Conservation (phyloP, 2,797 vertebrate genomes). For the Gambelia wislizenii region DNA sequence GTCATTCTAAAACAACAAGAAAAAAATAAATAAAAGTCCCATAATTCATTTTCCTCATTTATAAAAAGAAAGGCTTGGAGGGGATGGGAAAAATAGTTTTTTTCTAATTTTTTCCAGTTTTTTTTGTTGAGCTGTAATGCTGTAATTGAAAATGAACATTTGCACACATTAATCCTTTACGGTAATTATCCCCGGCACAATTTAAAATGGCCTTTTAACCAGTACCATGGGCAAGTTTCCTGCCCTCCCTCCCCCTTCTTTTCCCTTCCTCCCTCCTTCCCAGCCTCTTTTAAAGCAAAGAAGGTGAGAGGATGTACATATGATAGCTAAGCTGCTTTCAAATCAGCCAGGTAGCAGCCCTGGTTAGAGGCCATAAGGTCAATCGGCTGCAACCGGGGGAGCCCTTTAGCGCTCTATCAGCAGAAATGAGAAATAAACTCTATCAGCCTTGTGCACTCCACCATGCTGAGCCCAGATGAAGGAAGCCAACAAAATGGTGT, state of each 20-base stretch:
- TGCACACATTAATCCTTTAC: not conserved
- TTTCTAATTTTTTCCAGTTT: no score
- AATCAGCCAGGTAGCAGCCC: not conserved
- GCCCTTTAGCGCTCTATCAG: not conserved
- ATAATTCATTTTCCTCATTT: no score
- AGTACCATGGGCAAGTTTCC: not conserved
- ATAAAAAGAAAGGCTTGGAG: no score
- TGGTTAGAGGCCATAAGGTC: not conserved
- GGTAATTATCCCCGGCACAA: not conserved
- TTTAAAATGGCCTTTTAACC: not conserved
- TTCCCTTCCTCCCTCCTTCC: not conserved
- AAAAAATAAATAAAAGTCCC: no score
- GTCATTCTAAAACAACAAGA: no score
- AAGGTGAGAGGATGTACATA: not conserved
- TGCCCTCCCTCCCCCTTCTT: no score
- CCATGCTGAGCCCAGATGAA: not conserved
- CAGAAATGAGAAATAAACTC: slow-evolving; percentile 10
- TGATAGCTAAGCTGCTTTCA: not conserved
- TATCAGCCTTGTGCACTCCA: not conserved
- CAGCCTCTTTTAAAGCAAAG: not conserved
- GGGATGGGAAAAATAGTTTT: no score
- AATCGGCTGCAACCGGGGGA: slow-evolving; percentile 8
- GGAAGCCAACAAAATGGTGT: not conserved
- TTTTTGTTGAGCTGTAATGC: no score
- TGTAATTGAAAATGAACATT: not conserved